phyloP scores from a whole-genome alignment of 2,888 invertebrate species.

The Ichneumoninae sp. region DNA sequence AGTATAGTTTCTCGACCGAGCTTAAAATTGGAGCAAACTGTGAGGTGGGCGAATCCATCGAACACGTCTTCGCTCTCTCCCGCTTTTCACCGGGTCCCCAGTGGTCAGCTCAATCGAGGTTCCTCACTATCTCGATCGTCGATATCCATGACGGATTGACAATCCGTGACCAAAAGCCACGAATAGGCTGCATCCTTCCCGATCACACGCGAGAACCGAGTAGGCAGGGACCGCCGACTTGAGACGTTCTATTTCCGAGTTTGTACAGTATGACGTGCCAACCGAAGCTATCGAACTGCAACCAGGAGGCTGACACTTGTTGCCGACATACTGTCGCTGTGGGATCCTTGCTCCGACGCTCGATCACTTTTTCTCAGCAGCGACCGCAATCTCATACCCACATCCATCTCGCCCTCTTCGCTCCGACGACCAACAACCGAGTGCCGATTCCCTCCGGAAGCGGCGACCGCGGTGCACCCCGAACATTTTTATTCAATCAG shows the following conservation, averaged over 20 bases:
- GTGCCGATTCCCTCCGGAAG: slow-evolving; percentile 4
- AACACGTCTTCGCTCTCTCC: background rate
- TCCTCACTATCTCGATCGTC: background rate
- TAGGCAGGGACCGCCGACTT: background rate
- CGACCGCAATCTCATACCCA: slow-evolving; percentile 9
- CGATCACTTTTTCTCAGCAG: slow-evolving; percentile 23
- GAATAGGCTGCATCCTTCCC: background rate
- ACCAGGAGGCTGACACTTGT: slow-evolving; percentile 51
- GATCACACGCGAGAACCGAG: background rate
- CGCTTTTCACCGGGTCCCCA: background rate
- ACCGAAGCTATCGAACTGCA: slow-evolving; percentile 29
- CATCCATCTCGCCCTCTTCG: background rate
- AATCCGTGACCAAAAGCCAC: background rate
- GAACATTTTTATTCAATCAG: slow-evolving; percentile 35
- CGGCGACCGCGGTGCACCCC: background rate
- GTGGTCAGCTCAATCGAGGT: background rate
- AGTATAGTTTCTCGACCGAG: background rate
- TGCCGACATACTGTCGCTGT: slow-evolving; percentile 30
- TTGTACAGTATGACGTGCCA: background rate
- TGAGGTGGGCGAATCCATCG: background rate
- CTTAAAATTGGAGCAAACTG: background rate
- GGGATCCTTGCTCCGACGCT: slow-evolving; percentile 11
- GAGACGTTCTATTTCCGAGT: slow-evolving; percentile 1
- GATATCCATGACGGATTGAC: background rate
- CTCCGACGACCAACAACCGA: background rate